Conservation (phyloP, 2,113 vertebrate genomes). For the Esox niger region DNA sequence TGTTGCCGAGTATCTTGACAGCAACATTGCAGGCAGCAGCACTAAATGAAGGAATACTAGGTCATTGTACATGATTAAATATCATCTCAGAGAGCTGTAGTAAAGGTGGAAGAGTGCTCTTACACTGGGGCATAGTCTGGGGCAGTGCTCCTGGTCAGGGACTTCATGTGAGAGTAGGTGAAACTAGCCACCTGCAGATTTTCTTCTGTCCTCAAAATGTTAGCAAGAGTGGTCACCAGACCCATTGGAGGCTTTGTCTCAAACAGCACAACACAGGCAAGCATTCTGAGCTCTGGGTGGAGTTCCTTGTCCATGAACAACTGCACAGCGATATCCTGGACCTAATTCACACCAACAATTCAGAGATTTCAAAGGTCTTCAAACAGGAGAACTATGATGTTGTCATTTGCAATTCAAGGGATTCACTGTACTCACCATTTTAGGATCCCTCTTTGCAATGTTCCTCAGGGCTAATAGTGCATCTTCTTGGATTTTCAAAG, state of each 20-base stretch:
- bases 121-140: conserved; percentile 75
- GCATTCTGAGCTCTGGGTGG: too few species aligned
- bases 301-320: conserved; percentile 66
- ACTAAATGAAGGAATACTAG: conserved; percentile 59
- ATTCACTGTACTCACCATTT: conserved; percentile 58
- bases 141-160: conserved; percentile 72
- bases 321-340: conserved; percentile 76
- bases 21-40: conserved; percentile 81
- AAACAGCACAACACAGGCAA: conserved; percentile 77
- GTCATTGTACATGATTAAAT: background rate
- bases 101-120: conserved; percentile 47
- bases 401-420: background rate
- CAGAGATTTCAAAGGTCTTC: background rate
- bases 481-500: conserved; percentile 68
- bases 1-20: conserved; percentile 75
- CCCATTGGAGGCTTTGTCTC: conserved; percentile 74
- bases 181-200: conserved; percentile 80
- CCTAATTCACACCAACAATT: conserved; percentile 57
- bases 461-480: conserved; percentile 79
- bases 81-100: background rate
- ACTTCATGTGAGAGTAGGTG: conserved; percentile 80
- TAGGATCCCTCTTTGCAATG: conserved; percentile 75
- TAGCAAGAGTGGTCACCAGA: conserved; percentile 69
- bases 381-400: background rate
- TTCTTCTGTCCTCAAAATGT: conserved; percentile 66